Conservation (phyloP, 2,797 vertebrate species). For the Acanthurus tractus region DNA sequence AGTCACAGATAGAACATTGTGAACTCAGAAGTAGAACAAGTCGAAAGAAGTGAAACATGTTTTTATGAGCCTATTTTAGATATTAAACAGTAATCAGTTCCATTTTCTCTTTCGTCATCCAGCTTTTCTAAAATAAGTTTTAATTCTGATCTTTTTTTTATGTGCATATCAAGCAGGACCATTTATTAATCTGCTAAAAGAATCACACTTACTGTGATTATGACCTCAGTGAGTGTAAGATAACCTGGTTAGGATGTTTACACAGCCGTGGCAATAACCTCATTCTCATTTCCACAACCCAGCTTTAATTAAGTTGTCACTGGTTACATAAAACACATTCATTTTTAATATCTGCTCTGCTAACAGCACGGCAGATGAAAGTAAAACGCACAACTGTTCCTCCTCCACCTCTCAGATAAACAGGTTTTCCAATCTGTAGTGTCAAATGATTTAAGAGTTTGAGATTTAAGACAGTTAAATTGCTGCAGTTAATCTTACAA, state of each 20-base stretch:
- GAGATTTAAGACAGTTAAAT: not conserved
- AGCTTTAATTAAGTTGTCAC: constrained; percentile 28
- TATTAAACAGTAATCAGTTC: too few relatives aligned
- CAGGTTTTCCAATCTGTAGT: not conserved
- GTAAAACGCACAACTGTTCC: not conserved
- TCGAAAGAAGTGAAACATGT: too few relatives aligned
- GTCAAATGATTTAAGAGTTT: not conserved
- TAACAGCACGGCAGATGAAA: constrained; percentile 1
- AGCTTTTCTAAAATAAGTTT: too few relatives aligned
- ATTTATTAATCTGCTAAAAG: too few relatives aligned
- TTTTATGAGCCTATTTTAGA: too few relatives aligned
- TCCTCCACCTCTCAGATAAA: constrained; percentile 6
- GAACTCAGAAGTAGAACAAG: too few relatives aligned
- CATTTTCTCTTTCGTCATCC: too few relatives aligned
- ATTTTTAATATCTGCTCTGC: constrained; percentile 19
- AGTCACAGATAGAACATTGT: too few relatives aligned
- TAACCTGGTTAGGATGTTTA: constrained; percentile 29
- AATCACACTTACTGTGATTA: too few relatives aligned
- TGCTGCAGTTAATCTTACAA: too few relatives aligned
- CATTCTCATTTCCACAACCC: constrained; percentile 2
- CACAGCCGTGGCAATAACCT: constrained; percentile 25
- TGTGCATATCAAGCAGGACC: too few relatives aligned
- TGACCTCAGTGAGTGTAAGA: not conserved
- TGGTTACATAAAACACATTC: not conserved
- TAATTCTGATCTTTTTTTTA: too few relatives aligned